Evolutionary conservation across 2,797 vertebrate species (phyloP).

Genomic region (Cyclura pinguis): DNA sequence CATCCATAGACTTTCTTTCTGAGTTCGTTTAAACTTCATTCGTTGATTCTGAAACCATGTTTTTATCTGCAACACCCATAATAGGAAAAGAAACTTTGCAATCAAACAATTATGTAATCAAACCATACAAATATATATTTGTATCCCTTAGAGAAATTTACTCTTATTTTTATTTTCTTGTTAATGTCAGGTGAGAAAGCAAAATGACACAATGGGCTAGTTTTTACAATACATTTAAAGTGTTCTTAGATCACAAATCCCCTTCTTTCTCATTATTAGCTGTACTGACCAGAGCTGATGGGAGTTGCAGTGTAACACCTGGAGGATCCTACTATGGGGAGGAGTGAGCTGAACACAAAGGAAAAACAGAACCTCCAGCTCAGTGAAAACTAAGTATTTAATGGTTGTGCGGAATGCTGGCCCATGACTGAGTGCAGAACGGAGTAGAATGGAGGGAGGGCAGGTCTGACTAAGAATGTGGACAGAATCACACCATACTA

Average conservation of each 20-base stretch:
- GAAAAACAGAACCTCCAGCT: no score
- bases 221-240: neutral
- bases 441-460: neutral
- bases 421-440: neutral
- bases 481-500: neutral
- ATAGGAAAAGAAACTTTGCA: neutral
- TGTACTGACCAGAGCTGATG: no score
- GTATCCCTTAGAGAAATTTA: neutral
- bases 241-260: no score
- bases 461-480: no score
- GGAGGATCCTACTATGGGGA: neutral
- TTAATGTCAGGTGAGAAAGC: rapidly evolving
- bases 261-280: no score
- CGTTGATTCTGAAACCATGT: conserved; percentile 96
- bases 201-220: neutral
- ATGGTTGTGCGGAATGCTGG: neutral
- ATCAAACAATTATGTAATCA: neutral
- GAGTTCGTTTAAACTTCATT: conserved; percentile 90
- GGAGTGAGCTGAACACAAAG: neutral
- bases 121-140: neutral
- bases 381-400: neutral
- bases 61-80: conserved; percentile 83
- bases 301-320: no score
- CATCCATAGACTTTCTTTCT: conserved; percentile 86
- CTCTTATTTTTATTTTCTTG: neutral